Evolutionary conservation across 2,113 vertebrate species (phyloP).

Genomic region (Harpagus bidentatus): DNA sequence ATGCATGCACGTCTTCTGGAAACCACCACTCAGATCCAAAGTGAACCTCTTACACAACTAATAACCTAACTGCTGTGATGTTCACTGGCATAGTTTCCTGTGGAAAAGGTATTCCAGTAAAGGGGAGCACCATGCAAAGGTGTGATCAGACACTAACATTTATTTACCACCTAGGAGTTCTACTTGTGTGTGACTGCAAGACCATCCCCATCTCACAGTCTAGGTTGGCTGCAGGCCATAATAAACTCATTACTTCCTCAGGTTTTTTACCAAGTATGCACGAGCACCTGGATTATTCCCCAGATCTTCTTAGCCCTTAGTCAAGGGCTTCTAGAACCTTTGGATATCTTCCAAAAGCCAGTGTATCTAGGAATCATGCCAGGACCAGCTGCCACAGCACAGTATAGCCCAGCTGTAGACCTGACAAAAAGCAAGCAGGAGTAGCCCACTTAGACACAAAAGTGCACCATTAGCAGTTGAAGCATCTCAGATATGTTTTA

Average conservation of each 20-base stretch:
- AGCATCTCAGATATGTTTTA: background rate
- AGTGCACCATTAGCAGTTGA: background rate
- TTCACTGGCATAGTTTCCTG: background rate
- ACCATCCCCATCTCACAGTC: background rate
- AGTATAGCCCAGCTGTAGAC: background rate
- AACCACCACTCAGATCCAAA: background rate
- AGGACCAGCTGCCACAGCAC: background rate
- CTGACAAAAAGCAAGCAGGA: background rate
- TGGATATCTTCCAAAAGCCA: background rate
- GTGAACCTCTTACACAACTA: background rate
- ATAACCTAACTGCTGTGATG: background rate
- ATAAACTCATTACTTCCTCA: background rate
- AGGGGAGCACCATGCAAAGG: background rate
- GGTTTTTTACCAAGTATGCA: background rate
- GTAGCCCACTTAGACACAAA: background rate
- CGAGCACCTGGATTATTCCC: background rate
- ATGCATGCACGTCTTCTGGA: background rate
- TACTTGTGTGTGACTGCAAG: background rate
- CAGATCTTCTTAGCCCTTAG: background rate
- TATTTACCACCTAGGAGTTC: background rate
- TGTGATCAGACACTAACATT: background rate
- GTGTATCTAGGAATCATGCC: background rate
- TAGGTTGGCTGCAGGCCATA: background rate
- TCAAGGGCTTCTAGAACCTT: background rate
- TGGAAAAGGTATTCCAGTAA: background rate